Evolutionary conservation across 2,797 vertebrate genomes (phyloP).

Genomic region (Danio jaintianensis): DNA sequence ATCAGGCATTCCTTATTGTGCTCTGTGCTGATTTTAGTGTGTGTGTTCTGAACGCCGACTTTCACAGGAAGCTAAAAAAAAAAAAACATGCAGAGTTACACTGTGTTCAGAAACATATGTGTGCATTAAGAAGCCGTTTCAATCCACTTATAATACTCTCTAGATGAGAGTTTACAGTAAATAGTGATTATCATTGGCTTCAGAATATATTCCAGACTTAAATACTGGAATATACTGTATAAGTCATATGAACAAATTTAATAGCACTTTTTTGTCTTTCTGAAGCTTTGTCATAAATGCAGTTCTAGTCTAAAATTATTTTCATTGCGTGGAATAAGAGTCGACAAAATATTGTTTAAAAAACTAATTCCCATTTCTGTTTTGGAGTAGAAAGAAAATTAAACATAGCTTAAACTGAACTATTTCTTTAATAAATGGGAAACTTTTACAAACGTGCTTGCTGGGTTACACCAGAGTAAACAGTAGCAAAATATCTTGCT

Average conservation of each 20-base stretch:
- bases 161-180: not conserved
- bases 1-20: constrained; percentile 99
- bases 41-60: constrained; percentile 93
- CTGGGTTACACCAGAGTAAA: not conserved
- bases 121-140: not conserved
- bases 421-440: not conserved
- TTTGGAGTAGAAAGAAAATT: no score
- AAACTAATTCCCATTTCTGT: not conserved
- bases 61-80: constrained; percentile 90
- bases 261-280: not conserved
- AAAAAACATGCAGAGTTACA: constrained; percentile 2
- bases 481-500: not conserved
- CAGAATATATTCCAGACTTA: no score
- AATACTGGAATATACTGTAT: not conserved
- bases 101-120: not conserved
- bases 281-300: not conserved
- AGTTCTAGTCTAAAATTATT: not conserved
- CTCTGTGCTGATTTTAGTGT: constrained; percentile 97
- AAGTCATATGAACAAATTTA: not conserved
- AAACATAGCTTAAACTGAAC: not conserved
- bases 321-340: not conserved
- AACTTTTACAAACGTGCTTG: not conserved
- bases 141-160: not conserved
- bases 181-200: not conserved
- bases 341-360: not conserved